phyloP scores from a whole-genome alignment of 2,888 invertebrate genomes.

The Calameuta filiformis region DNA sequence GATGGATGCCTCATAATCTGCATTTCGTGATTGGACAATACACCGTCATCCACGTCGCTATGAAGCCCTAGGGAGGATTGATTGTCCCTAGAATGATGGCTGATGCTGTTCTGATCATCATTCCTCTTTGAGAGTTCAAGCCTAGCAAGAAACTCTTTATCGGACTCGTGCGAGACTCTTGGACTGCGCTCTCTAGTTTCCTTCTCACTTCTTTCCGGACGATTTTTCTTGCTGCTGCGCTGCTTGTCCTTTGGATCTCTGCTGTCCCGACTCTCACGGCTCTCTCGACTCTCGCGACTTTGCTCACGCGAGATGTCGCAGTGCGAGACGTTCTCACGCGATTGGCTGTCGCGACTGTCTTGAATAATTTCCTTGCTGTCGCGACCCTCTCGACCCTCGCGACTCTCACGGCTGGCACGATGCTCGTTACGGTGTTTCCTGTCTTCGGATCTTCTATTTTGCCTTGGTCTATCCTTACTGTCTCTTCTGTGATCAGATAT shows the following conservation, averaged over 20 bases:
- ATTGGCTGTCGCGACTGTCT: slow-evolving; percentile 13
- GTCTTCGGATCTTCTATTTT: slow-evolving; percentile 61
- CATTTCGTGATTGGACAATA: slow-evolving; percentile 56
- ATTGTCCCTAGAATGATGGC: slow-evolving; percentile 46
- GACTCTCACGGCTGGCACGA: slow-evolving; percentile 60
- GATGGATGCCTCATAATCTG: slow-evolving; percentile 57
- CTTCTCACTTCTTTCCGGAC: slow-evolving; percentile 44
- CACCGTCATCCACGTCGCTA: slow-evolving; percentile 60
- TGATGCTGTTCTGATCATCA: slow-evolving; percentile 42
- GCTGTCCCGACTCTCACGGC: slow-evolving; percentile 41
- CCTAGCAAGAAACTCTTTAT: slow-evolving; percentile 58
- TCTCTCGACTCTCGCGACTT: slow-evolving; percentile 24
- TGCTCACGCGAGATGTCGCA: slow-evolving; percentile 13
- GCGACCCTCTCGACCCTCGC: slow-evolving; percentile 54
- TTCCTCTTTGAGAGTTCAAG: slow-evolving; percentile 55
- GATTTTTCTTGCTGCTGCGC: slow-evolving; percentile 44
- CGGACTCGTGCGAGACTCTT: slow-evolving; percentile 53
- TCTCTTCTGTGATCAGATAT: slow-evolving; percentile 73
- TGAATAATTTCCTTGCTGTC: slow-evolving; percentile 42
- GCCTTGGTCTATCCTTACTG: slow-evolving; percentile 73
- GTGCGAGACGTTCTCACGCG: background rate
- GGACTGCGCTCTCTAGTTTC: slow-evolving; percentile 61
- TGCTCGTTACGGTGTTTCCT: slow-evolving; percentile 61
- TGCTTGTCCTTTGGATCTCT: slow-evolving; percentile 54
- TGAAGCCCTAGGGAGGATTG: slow-evolving; percentile 49